These are phyloP conservation scores for Acyrthosiphon pisum DNA, from an alignment of 1,140 invertebrate species.

Conservation along the genomic window DNA sequence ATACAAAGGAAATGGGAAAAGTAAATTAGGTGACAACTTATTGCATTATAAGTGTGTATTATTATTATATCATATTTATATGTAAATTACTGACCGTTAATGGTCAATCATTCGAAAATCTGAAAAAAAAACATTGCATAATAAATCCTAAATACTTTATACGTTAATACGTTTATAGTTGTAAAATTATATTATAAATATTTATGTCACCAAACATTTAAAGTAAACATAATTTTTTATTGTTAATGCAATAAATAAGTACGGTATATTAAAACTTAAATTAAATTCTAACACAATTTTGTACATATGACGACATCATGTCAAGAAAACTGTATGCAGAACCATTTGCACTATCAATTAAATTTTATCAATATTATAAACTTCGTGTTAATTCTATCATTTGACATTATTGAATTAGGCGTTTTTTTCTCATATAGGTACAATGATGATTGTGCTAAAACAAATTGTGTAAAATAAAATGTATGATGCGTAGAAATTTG, in stretches of 20 bases:
- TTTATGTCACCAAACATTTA: neutral
- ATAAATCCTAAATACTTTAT: neutral
- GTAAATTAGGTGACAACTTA: too few species aligned
- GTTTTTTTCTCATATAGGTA: neutral
- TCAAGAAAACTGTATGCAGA: neutral
- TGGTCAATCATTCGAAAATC: too few species aligned
- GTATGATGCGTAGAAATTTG: neutral
- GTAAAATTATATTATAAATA: conserved; percentile 14
- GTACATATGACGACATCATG: neutral
- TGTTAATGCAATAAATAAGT: neutral
- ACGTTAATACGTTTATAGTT: neutral
- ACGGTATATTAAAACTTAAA: neutral
- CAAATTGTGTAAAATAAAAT: neutral
- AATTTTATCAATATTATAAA: neutral
- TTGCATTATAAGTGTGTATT: too few species aligned
- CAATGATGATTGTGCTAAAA: neutral
- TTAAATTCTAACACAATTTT: neutral
- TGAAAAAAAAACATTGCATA: neutral
- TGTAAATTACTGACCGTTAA: too few species aligned
- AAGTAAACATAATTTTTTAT: neutral
- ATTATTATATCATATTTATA: too few species aligned
- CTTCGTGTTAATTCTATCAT: neutral
- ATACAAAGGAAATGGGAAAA: neutral
- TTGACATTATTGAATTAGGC: neutral
- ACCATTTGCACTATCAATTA: neutral